Percentiles rank a stretch among this genome's conserved stretches.
Conservation (phyloP, 2,113 vertebrate species). For the Lasiurus borealis region DNA sequence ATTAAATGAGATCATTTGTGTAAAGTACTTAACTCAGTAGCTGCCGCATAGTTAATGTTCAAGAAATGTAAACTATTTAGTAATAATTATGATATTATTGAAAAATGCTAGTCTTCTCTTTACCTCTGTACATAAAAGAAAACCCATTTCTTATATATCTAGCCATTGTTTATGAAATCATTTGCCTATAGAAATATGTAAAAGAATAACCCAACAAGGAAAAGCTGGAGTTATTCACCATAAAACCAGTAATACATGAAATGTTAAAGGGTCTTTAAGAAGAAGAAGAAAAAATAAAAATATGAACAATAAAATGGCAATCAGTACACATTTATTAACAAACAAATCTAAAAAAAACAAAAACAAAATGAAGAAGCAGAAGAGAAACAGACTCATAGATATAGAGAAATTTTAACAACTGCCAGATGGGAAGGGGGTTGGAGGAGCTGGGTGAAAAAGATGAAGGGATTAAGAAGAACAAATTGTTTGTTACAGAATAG, state of each 20-base stretch:
- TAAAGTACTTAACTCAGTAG: not conserved
- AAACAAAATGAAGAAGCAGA: not conserved
- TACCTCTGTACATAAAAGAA: not conserved
- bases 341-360: not conserved
- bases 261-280: not conserved
- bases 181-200: conserved; percentile 19
- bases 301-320: not conserved
- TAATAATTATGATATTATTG: conserved; percentile 14
- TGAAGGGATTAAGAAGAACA: not conserved
- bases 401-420: not conserved
- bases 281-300: not conserved
- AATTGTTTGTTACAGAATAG: not conserved
- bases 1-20: conserved; percentile 20
- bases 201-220: not conserved
- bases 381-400: not conserved
- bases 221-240: not conserved
- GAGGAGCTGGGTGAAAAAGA: not conserved
- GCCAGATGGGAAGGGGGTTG: not conserved
- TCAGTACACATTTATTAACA: not conserved
- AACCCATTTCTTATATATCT: not conserved
- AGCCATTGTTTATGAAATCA: not conserved
- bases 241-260: not conserved
- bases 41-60: conserved; percentile 29
- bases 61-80: conserved; percentile 40
- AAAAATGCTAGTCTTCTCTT: not conserved